These are phyloP conservation scores for Tortrix viridana DNA, from an alignment of 2,888 invertebrate genomes.

Conservation along the genomic window DNA sequence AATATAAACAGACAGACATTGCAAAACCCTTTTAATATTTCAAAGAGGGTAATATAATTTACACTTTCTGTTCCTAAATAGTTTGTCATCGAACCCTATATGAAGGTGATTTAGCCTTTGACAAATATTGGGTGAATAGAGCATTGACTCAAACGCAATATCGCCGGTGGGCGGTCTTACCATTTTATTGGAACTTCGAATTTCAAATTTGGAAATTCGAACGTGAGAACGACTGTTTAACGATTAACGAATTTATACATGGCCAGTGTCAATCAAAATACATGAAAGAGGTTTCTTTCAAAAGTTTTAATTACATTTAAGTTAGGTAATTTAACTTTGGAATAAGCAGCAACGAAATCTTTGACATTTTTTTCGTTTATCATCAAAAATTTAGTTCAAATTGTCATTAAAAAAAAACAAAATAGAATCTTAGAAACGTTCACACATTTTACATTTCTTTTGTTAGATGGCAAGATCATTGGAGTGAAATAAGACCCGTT, in stretches of 20 bases:
- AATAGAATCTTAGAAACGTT: slow-evolving; percentile 40
- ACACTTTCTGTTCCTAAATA: slow-evolving; percentile 14
- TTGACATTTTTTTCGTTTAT: no score
- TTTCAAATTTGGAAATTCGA: slow-evolving; percentile 39
- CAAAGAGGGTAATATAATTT: not conserved
- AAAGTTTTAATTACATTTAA: slow-evolving; percentile 6
- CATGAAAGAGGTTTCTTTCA: slow-evolving; percentile 11
- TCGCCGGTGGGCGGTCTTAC: slow-evolving; percentile 52
- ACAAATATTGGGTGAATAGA: slow-evolving; percentile 72
- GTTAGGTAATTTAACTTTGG: not conserved
- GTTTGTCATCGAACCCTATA: slow-evolving; percentile 16
- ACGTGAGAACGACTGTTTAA: slow-evolving; percentile 3
- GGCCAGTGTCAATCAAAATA: slow-evolving; percentile 16
- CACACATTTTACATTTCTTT: slow-evolving; percentile 42
- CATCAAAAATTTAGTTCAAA: no score
- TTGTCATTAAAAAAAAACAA: slow-evolving; percentile 47
- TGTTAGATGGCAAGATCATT: slow-evolving; percentile 55
- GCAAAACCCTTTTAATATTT: no score
- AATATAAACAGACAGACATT: no score
- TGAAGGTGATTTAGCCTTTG: slow-evolving; percentile 63
- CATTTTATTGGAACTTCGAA: slow-evolving; percentile 59
- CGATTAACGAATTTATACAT: slow-evolving; percentile 20
- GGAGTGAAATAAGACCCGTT: slow-evolving; percentile 64
- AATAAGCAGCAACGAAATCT: not conserved
- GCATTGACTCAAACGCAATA: slow-evolving; percentile 59